Percentiles rank a stretch among this genome's conserved stretches.
phyloP scores from a whole-genome alignment of 2,888 invertebrate species.

The Kryphioiulus occultus region DNA sequence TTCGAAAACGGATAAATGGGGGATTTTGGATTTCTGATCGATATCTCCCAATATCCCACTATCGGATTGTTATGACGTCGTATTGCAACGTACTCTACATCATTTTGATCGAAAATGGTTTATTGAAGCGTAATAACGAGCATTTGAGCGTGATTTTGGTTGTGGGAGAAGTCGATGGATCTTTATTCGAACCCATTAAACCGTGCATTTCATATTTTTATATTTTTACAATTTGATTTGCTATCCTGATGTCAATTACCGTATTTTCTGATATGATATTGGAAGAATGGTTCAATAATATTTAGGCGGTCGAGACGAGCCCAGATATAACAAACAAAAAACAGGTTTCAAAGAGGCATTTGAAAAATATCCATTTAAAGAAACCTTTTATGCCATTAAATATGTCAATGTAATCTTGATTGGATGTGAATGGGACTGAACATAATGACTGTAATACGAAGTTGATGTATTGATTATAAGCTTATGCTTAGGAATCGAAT shows the following conservation, averaged over 20 bases:
- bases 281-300: not conserved
- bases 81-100: not conserved
- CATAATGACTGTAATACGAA: too few species aligned
- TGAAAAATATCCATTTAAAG: not conserved
- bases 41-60: not conserved
- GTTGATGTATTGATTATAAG: too few species aligned
- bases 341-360: not conserved
- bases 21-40: slow-evolving; percentile 8
- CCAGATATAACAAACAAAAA: not conserved
- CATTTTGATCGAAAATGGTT: not conserved
- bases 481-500: too few species aligned
- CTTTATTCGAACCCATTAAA: not conserved
- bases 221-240: not conserved
- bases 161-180: not conserved
- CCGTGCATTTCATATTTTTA: not conserved
- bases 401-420: too few species aligned
- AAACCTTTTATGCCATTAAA: too few species aligned
- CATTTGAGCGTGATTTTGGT: not conserved
- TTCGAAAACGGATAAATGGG: not conserved
- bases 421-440: too few species aligned
- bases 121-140: not conserved
- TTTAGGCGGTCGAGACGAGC: not conserved
- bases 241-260: not conserved
- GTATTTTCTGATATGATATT: not conserved
- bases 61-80: slow-evolving; percentile 24